Evolutionary conservation across 2,797 vertebrate genomes (phyloP).

Genomic region (Onychomys torridus): DNA sequence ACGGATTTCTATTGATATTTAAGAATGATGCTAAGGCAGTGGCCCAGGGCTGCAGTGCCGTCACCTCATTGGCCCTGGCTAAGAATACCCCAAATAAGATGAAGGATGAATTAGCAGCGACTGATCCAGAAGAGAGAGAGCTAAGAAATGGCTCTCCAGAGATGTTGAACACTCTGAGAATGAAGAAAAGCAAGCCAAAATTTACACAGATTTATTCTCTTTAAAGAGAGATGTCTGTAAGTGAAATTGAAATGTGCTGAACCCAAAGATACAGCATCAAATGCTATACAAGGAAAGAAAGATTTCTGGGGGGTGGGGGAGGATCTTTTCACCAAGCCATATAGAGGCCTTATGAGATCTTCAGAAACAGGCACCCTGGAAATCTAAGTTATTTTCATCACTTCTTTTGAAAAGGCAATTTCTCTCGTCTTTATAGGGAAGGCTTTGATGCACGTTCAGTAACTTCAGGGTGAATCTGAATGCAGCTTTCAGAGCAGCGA

Average conservation of each 20-base stretch:
- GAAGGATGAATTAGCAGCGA: background rate
- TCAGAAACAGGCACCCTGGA: slow-evolving; percentile 55
- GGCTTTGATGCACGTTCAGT: slow-evolving; percentile 64
- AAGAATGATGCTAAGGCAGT: background rate
- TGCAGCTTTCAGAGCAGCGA: slow-evolving; percentile 41
- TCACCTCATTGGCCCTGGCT: background rate
- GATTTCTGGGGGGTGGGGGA: background rate
- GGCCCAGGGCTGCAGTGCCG: too few relatives aligned
- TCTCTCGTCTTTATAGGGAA: slow-evolving; percentile 47
- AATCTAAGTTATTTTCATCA: slow-evolving; percentile 71
- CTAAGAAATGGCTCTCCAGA: background rate
- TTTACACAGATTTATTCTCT: background rate
- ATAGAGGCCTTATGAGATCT: slow-evolving; percentile 57
- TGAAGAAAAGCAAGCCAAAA: background rate
- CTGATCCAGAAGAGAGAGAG: background rate
- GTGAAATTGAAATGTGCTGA: slow-evolving; percentile 35
- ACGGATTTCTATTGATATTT: background rate
- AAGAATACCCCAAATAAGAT: background rate
- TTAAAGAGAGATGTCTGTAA: background rate
- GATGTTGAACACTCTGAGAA: background rate
- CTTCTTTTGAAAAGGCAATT: slow-evolving; percentile 67
- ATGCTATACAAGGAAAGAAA: slow-evolving; percentile 39
- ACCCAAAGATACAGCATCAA: slow-evolving; percentile 42
- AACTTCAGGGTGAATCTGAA: slow-evolving; percentile 65
- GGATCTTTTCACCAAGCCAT: slow-evolving; percentile 7